Conservation (phyloP, 1,140 invertebrate genomes). For the Apis dorsata region DNA sequence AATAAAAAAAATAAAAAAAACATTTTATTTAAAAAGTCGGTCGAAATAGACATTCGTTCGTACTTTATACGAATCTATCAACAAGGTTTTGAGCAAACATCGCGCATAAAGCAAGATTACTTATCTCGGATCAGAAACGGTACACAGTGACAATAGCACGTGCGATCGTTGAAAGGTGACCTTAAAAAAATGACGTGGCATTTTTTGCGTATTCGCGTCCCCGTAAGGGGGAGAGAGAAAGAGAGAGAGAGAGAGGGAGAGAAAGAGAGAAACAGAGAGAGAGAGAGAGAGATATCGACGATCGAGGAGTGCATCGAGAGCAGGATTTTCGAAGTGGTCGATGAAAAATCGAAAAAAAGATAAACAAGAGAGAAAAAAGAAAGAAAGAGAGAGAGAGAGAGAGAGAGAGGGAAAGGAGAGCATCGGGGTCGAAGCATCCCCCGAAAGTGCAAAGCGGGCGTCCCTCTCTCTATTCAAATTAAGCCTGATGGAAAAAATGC, state of each 20-base stretch:
- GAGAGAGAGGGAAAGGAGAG: conserved; percentile 43
- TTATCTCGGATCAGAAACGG: conserved; percentile 60
- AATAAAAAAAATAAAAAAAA: no score
- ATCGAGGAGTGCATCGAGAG: neutral
- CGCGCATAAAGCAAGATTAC: conserved; percentile 53
- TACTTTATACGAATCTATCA: conserved; percentile 52
- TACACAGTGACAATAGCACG: conserved; percentile 55
- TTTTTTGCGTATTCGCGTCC: conserved; percentile 7
- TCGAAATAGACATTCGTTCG: conserved; percentile 16
- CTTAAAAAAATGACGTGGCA: conserved; percentile 62
- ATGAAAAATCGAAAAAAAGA: conserved; percentile 11
- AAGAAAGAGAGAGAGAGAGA: conserved; percentile 17
- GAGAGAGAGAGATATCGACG: conserved; percentile 7
- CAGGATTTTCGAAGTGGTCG: neutral
- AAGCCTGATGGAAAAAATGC: conserved; percentile 76
- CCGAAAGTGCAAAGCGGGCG: conserved; percentile 22
- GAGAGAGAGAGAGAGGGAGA: neutral
- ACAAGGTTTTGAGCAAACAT: conserved; percentile 59
- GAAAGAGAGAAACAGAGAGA: no score
- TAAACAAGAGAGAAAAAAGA: conserved; percentile 1
- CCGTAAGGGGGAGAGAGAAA: neutral
- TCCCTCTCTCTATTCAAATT: conserved; percentile 76
- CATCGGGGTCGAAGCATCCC: conserved; percentile 72
- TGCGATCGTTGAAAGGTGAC: conserved; percentile 44
- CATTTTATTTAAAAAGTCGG: neutral